A percentile compares a stretch with the other conserved stretches of the same genome.
Conservation (phyloP, 92 coral and sea anemone species). For the Zoanthus sansibaricus region DNA sequence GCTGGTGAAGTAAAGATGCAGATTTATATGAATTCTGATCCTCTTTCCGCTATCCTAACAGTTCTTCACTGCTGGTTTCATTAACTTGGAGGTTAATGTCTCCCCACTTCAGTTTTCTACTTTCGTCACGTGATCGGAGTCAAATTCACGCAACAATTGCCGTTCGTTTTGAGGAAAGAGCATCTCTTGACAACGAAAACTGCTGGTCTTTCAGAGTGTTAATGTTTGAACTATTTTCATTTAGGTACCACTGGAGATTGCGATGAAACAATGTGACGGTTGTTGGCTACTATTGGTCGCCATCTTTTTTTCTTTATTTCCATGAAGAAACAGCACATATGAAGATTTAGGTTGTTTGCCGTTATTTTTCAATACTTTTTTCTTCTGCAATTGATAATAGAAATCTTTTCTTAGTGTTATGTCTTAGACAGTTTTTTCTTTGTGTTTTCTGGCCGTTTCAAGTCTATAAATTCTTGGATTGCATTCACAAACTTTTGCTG, state of each 20-base stretch:
- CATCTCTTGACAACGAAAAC: conserved; percentile 47
- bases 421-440: conserved; percentile 51
- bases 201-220: conserved; percentile 49
- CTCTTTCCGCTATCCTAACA: conserved; percentile 44
- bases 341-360: conserved; percentile 25
- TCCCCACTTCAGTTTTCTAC: conserved; percentile 60
- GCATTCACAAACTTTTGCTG: too few species aligned
- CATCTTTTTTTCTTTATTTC: conserved; percentile 38
- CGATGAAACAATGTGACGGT: conserved; percentile 57
- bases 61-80: conserved; percentile 17
- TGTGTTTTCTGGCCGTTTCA: conserved; percentile 64
- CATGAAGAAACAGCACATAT: conserved; percentile 52
- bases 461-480: too few species aligned
- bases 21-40: too few species aligned
- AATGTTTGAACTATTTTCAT: conserved; percentile 26
- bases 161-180: conserved; percentile 39
- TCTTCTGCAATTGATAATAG: conserved; percentile 35
- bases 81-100: conserved; percentile 49
- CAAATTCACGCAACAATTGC: conserved; percentile 65
- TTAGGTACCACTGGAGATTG: conserved; percentile 53
- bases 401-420: conserved; percentile 39
- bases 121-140: conserved; percentile 37
- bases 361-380: conserved; percentile 48
- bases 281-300: conserved; percentile 49
- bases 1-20: too few species aligned